phyloP scores from a whole-genome alignment of 2,888 invertebrate species.

The Sesia bembeciformis region DNA sequence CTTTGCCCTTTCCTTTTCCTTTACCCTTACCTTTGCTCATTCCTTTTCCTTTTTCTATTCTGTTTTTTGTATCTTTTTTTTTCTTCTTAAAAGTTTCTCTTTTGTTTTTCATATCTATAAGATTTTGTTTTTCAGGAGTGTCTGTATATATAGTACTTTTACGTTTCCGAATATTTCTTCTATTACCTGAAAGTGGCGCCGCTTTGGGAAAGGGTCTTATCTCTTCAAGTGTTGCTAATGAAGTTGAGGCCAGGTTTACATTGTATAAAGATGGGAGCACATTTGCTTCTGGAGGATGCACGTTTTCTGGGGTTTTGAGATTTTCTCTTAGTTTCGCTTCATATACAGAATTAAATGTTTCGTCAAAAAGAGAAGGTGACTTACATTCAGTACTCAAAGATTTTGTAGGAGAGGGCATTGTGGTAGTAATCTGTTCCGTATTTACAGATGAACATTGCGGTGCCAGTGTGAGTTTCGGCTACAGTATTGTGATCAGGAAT shows the following conservation, averaged over 20 bases:
- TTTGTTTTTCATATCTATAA: not conserved
- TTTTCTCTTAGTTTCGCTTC: slow-evolving; percentile 4
- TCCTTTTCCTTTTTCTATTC: slow-evolving; percentile 4
- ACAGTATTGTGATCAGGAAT: slow-evolving; percentile 1
- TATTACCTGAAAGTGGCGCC: too few species aligned
- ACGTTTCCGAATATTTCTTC: not conserved
- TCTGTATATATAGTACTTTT: slow-evolving; percentile 7
- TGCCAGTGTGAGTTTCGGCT: not conserved
- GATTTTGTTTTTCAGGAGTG: slow-evolving; percentile 9
- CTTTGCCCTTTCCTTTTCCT: slow-evolving; percentile 4
- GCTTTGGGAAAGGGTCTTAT: slow-evolving; percentile 5
- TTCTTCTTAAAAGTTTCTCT: slow-evolving; percentile 4
- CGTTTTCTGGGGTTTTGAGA: slow-evolving; percentile 6
- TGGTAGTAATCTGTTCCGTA: not conserved
- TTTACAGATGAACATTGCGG: slow-evolving; percentile 1
- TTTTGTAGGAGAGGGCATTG: slow-evolving; percentile 1
- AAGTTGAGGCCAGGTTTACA: slow-evolving; percentile 1
- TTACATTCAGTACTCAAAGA: slow-evolving; percentile 6
- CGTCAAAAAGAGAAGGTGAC: slow-evolving; percentile 5
- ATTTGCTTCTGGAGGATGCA: slow-evolving; percentile 4
- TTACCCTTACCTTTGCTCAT: slow-evolving; percentile 5
- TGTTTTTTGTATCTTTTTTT: slow-evolving; percentile 5
- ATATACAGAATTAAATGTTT: slow-evolving; percentile 4
- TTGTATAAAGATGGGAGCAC: not conserved
- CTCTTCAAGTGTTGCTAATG: slow-evolving; percentile 2